Percentiles rank a stretch among this genome's conserved stretches.
Conservation (phyloP, 2,888 invertebrate species). For the Bombylius major region DNA sequence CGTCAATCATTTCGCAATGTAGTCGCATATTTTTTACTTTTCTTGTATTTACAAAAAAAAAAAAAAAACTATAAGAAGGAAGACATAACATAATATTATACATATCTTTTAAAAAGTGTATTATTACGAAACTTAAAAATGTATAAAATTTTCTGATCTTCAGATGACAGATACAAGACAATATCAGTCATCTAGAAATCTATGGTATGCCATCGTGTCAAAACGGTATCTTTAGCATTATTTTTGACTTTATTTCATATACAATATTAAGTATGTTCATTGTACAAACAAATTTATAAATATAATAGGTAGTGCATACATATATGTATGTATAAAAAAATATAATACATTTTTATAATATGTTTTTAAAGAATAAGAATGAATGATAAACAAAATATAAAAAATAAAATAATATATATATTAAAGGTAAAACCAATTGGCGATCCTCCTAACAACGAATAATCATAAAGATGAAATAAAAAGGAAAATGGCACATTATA, state of each 20-base stretch:
- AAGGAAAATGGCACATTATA: background rate
- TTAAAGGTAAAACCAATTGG: background rate
- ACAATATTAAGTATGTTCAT: no score
- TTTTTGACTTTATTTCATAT: background rate
- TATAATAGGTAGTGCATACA: no score
- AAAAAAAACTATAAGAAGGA: background rate
- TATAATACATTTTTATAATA: no score
- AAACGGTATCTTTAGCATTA: slow-evolving; percentile 1
- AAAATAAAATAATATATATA: no score
- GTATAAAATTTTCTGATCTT: background rate
- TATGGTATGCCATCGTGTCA: slow-evolving; percentile 3
- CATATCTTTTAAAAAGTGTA: no score
- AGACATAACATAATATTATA: no score
- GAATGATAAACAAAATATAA: no score
- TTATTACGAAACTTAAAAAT: background rate
- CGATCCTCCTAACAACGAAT: background rate
- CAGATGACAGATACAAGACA: slow-evolving; percentile 2
- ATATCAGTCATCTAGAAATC: slow-evolving; percentile 3
- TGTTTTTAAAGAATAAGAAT: no score
- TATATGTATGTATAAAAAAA: no score
- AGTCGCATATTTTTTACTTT: background rate
- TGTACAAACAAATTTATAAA: no score
- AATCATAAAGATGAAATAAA: background rate
- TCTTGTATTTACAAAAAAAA: background rate
- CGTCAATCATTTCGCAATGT: background rate